Evolutionary conservation across 2,888 invertebrate genomes (phyloP).

Genomic region (Eudemis profundana): DNA sequence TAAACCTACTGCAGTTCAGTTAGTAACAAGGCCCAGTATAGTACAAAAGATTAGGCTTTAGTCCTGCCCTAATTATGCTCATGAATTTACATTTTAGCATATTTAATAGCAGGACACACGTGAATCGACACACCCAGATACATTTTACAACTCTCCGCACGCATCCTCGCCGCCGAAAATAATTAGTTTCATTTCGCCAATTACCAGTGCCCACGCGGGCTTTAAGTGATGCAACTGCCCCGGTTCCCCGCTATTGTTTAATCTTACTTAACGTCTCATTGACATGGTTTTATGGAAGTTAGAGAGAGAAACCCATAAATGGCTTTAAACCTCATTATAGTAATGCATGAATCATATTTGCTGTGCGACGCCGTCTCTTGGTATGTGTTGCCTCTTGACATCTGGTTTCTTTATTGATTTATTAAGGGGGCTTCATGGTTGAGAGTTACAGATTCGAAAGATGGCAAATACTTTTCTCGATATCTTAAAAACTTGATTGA

Average conservation of each 20-base stretch:
- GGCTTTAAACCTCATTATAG: constrained; percentile 20
- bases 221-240: constrained; percentile 59
- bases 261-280: constrained; percentile 52
- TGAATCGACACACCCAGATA: constrained; percentile 8
- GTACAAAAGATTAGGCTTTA: not conserved
- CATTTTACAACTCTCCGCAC: constrained; percentile 29
- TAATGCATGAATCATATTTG: constrained; percentile 20
- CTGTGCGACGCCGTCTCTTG: not conserved
- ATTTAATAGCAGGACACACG: constrained; percentile 11
- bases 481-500: too few relatives aligned
- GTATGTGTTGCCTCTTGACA: constrained; percentile 4
- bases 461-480: not conserved
- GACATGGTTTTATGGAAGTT: constrained; percentile 26
- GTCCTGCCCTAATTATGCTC: too few relatives aligned
- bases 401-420: constrained; percentile 3
- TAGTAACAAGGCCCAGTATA: too few relatives aligned
- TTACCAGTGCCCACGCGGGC: constrained; percentile 68
- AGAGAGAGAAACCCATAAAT: not conserved
- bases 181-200: constrained; percentile 76
- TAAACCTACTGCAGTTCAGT: too few relatives aligned
- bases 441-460: not conserved
- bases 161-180: constrained; percentile 63
- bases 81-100: not conserved
- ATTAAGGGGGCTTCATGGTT: not conserved
- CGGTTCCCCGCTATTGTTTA: constrained; percentile 61